Evolutionary conservation across 2,888 invertebrate genomes (phyloP), one percentile per base, ranked within the genome.

Genomic region (Galerucella nymphaeae): DNA sequence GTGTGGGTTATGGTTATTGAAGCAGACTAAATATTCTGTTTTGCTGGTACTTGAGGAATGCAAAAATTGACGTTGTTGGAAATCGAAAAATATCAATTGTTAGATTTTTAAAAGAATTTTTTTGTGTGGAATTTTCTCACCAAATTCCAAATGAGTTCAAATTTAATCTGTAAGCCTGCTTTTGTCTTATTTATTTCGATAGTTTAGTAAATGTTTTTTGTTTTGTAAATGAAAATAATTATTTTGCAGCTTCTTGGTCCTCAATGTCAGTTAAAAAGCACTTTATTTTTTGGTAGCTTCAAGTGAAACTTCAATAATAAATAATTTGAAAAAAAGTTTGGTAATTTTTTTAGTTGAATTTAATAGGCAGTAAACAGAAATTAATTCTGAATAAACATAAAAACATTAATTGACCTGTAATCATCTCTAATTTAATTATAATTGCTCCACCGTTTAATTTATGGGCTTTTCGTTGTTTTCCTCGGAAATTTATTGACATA

Each of bases 401-500:
- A 73, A 67, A 64, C 65, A 53, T 67, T 75, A 71, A 77, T 77
- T 70, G 61, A 58, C 64, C 71, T 76, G 73, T 73, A 77, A 77
- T 76, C 75, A 70, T 66, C 62, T 64, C 57, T 77, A 76, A 76
- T 77, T 74, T 62, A 67, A 69, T 74, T 76, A 74, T 74, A 72
- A 76, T 75, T 77, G 73, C 67, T 70, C 68, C 73, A 71, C 66
- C 71, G 65, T 76, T 75, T 74, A 72, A 75, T 75, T 70, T 58
- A 58, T 23, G 13, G 68, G 62, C 23, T 30, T 23, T 50, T 62
- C 53, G 16, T 63, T 66, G 67, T 71, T 71, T n/a, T 41, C 38
- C 38, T 41, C 41, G n/a, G 30, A 38, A 38, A 38, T 9, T 38
- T 42, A 42, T 62, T 62, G 16, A 18, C 55, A 20, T 57, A 20